Evolutionary conservation across 2,113 vertebrate genomes (phyloP), one percentile per base, ranked within the genome.

Genomic region (Aythya baeri): DNA sequence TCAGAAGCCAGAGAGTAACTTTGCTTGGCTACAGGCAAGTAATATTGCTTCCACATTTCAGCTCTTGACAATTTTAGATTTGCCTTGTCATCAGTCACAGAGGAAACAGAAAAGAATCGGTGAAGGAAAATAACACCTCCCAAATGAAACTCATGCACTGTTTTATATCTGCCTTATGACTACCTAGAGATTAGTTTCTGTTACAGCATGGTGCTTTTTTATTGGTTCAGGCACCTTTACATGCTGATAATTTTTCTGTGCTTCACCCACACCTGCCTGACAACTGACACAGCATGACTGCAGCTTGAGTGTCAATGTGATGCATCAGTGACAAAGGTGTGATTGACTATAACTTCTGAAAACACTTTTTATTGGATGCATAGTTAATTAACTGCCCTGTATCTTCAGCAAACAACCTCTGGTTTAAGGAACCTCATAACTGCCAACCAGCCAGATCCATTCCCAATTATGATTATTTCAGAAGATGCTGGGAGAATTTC

Each of bases 11-110:
- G 12, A 55, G 38, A 68, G 43, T 36, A 71, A 34, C 80, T 93
- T 62, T 38, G 32, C 31, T 78, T 41, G 49, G 75, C 67, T 83
- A 29, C 75, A 31, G 58, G 31, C 36, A 44, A 89, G 55, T 4
- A 32, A 67, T 71, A 86, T 66, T 91, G 44, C 61, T 82, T 38
- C 93, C 77, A 92, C 89, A 65, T 94, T 94, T 82, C 83, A 82
- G 31, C 74, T 70, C 34, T 9, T 61, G 89, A 79, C 73, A 78
- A 13, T 52, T 91, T 89, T 3, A 54, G 52, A 9, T 84, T 67
- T 38, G 25, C 32, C 38, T 75, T 12, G 6, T 57, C 80, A 75
- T 63, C 74, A 65, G 12, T 57, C 7, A 50, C 9, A 65, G 71
- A 87, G 49, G 34, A 91, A 89, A 74, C 38, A 73, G 70, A 57